Conservation (phyloP, 2,888 invertebrate genomes). For the Cephus rjabovi region DNA sequence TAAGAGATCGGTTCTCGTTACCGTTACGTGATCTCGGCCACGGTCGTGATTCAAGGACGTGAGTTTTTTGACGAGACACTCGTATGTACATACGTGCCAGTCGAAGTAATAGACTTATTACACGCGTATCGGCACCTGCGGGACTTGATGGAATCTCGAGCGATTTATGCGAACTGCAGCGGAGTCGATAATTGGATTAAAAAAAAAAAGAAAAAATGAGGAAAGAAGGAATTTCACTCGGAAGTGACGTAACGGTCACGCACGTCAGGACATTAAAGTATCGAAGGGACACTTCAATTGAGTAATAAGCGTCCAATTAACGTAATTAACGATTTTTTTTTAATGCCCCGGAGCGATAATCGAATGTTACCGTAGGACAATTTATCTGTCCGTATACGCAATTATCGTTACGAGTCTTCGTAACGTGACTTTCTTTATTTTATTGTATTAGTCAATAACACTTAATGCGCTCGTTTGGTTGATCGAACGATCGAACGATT, state of each 20-base stretch:
- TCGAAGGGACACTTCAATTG: not conserved
- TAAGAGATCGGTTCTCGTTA: constrained; percentile 2
- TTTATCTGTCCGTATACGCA: not conserved
- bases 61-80: not conserved
- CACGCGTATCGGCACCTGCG: not conserved
- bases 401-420: not conserved
- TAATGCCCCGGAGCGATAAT: not conserved
- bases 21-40: constrained; percentile 13
- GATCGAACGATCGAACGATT: not conserved
- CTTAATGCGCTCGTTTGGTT: not conserved
- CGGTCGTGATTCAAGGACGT: not conserved
- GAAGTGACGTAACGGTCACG: not conserved
- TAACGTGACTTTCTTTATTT: not conserved
- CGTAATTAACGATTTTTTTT: not conserved
- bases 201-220: not conserved
- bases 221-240: not conserved
- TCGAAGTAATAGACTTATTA: not conserved
- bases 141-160: not conserved
- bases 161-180: not conserved
- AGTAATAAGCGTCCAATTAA: not conserved
- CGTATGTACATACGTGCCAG: not conserved
- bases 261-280: not conserved
- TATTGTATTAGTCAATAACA: not conserved
- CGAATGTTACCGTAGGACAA: not conserved
- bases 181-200: not conserved